These are phyloP conservation scores for Notoglanidium macrostoma DNA, from an alignment of 2,797 vertebrate species.

Conservation along the genomic window DNA sequence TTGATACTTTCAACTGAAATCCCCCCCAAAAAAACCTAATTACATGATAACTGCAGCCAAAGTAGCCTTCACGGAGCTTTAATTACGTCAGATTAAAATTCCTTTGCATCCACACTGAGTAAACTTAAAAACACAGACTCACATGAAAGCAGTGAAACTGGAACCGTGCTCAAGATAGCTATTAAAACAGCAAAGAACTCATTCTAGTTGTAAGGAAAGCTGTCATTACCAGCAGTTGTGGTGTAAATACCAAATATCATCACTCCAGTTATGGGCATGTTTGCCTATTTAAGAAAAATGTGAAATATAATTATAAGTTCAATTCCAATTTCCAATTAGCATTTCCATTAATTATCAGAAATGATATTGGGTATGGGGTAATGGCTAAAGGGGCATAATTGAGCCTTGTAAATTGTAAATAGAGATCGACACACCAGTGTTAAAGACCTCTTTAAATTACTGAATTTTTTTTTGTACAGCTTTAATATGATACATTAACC, in stretches of 20 bases:
- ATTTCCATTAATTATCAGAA: not conserved
- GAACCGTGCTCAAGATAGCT: not conserved
- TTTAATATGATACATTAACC: not conserved
- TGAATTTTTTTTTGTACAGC: not conserved
- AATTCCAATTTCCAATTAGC: not conserved
- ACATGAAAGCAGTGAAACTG: slow-evolving; percentile 3
- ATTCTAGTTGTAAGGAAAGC: not conserved
- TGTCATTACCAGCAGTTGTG: not conserved
- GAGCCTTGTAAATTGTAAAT: not conserved
- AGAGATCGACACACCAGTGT: not conserved
- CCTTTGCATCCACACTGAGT: not conserved
- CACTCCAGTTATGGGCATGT: not conserved
- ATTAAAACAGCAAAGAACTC: not conserved
- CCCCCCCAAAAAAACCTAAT: not conserved
- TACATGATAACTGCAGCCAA: not conserved
- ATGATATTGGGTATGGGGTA: not conserved
- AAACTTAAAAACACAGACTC: not conserved
- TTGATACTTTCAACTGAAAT: slow-evolving; percentile 4
- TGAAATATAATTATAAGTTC: not conserved
- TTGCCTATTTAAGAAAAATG: not conserved
- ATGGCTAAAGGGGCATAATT: not conserved
- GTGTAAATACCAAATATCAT: not conserved
- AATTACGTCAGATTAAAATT: slow-evolving; percentile 12
- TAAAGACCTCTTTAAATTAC: too few species aligned
- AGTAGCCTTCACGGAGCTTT: not conserved